phyloP scores from a whole-genome alignment of 2,113 vertebrate species.

The Melanocharis versteri region DNA sequence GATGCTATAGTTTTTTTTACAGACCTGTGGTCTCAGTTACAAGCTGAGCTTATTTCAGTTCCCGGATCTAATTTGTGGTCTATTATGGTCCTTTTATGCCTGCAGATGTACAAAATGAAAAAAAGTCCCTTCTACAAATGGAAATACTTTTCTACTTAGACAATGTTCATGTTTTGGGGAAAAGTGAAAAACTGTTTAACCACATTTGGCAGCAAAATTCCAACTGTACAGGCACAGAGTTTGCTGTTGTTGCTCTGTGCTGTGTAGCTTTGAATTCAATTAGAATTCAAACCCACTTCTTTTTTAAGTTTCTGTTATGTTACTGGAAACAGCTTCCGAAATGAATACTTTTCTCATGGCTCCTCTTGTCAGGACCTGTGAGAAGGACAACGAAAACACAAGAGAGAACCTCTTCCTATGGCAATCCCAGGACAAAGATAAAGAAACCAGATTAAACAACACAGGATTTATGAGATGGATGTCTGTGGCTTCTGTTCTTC shows the following conservation, averaged over 20 bases:
- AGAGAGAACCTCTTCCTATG: not conserved
- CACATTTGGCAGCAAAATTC: slow-evolving; percentile 65
- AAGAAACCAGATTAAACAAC: not conserved
- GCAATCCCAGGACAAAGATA: not conserved
- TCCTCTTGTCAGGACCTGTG: not conserved
- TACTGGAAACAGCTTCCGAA: slow-evolving; percentile 41
- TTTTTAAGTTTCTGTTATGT: slow-evolving; percentile 22
- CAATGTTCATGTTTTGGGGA: slow-evolving; percentile 65
- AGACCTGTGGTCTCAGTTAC: slow-evolving; percentile 66
- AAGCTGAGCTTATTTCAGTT: slow-evolving; percentile 63
- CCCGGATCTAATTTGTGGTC: slow-evolving; percentile 70
- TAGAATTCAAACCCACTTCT: slow-evolving; percentile 37
- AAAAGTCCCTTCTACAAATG: slow-evolving; percentile 65
- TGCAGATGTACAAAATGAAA: slow-evolving; percentile 67
- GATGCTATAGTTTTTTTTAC: slow-evolving; percentile 53
- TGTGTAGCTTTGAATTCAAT: slow-evolving; percentile 42
- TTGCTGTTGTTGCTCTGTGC: slow-evolving; percentile 46
- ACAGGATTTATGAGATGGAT: not conserved
- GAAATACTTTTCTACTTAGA: slow-evolving; percentile 72
- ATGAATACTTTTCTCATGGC: not conserved
- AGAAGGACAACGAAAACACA: not conserved
- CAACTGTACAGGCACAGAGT: slow-evolving; percentile 52
- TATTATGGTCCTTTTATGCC: slow-evolving; percentile 60
- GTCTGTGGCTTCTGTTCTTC: not conserved
- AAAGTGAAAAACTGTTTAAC: slow-evolving; percentile 66